Evolutionary conservation across 2,888 invertebrate genomes (phyloP).

Genomic region (Allygus modestus): DNA sequence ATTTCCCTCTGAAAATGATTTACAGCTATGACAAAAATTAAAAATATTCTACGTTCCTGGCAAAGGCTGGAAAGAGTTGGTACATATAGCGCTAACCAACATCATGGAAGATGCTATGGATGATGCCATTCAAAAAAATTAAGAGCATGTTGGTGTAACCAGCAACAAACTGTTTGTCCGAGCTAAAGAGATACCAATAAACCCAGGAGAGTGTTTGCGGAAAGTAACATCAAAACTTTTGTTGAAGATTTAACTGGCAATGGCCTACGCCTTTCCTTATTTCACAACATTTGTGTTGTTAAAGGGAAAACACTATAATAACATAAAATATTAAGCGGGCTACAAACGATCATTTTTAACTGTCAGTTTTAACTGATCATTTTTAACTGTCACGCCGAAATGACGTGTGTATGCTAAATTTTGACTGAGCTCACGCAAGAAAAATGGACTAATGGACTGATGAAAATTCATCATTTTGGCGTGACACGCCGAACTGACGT

Average conservation of each 20-base stretch:
- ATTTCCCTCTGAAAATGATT: slow-evolving; percentile 2
- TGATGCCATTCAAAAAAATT: not conserved
- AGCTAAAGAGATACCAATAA: not conserved
- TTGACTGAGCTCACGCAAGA: no score
- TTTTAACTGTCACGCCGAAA: no score
- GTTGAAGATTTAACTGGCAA: slow-evolving; percentile 22
- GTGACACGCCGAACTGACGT: no score
- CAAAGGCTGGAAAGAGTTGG: slow-evolving; percentile 21
- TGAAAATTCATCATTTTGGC: no score
- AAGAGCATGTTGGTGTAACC: slow-evolving; percentile 3
- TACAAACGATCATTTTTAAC: no score
- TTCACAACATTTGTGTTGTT: no score
- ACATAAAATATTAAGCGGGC: not conserved
- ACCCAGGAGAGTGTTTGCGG: not conserved
- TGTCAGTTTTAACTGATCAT: no score
- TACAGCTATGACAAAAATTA: not conserved
- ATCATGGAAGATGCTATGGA: slow-evolving; percentile 31
- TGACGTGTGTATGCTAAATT: no score
- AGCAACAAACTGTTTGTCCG: not conserved
- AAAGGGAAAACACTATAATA: no score
- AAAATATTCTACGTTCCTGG: slow-evolving; percentile 29
- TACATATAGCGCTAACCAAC: not conserved
- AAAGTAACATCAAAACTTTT: no score
- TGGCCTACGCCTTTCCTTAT: not conserved
- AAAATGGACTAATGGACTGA: no score